Conservation (phyloP, 2,113 vertebrate genomes). For the Ammodytes dubius region DNA sequence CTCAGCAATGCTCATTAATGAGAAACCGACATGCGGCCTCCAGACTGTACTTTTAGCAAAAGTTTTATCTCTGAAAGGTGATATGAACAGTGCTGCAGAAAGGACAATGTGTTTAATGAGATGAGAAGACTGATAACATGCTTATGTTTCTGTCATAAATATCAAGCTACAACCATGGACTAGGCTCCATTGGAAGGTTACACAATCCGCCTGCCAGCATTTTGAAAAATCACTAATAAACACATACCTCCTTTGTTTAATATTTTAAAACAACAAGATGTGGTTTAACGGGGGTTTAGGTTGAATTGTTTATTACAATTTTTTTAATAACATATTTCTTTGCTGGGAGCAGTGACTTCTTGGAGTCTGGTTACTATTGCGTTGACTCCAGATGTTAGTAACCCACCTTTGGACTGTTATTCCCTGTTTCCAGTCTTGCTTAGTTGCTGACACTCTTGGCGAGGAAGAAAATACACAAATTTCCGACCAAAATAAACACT, state of each 20-base stretch:
- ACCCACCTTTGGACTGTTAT: neutral
- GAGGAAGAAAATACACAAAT: neutral
- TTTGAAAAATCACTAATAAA: too few species aligned
- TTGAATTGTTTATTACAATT: too few species aligned
- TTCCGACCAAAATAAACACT: neutral
- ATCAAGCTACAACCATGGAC: too few species aligned
- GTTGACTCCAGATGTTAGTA: neutral
- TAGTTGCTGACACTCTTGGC: neutral
- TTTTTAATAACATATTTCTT: too few species aligned
- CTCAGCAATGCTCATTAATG: slow-evolving; percentile 55
- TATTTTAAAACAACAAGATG: too few species aligned
- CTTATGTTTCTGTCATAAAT: neutral
- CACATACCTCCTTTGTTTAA: too few species aligned
- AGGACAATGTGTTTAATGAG: neutral
- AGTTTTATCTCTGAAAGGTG: slow-evolving; percentile 30
- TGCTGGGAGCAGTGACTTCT: too few species aligned
- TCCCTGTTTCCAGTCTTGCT: neutral
- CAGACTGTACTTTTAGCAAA: slow-evolving; percentile 40
- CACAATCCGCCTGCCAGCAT: too few species aligned
- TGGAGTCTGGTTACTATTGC: too few species aligned
- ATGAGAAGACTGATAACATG: neutral
- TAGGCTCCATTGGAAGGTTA: too few species aligned
- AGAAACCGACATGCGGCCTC: slow-evolving; percentile 38
- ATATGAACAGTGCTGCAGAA: slow-evolving; percentile 15
- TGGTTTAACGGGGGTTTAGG: too few species aligned